A percentile compares a stretch with the other conserved stretches of the same genome.
phyloP scores from a whole-genome alignment of 1,140 invertebrate species.

The Lepidurus apus region DNA sequence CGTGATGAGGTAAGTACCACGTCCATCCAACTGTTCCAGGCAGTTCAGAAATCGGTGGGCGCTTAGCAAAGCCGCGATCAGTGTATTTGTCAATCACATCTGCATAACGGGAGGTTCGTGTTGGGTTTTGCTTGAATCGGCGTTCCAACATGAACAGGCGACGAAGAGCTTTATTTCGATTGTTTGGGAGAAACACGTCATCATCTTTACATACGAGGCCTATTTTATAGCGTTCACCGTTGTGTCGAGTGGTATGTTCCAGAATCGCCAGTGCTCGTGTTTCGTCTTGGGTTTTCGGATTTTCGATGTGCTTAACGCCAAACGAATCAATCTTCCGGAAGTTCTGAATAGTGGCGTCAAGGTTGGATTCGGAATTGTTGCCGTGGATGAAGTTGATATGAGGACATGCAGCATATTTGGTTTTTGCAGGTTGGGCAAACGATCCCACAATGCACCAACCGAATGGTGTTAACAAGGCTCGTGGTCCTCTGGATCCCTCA shows the following conservation, averaged over 20 bases:
- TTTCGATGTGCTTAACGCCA: too few relatives aligned
- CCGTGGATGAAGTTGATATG: too few relatives aligned
- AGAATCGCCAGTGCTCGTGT: too few relatives aligned
- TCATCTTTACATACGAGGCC: slow-evolving; percentile 34
- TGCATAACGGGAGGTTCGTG: neutral
- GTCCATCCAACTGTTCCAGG: slow-evolving; percentile 36
- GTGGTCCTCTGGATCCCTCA: too few relatives aligned
- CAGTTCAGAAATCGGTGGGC: neutral
- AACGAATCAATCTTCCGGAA: too few relatives aligned
- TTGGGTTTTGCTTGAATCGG: slow-evolving; percentile 26
- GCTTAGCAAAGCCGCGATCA: neutral
- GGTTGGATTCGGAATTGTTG: too few relatives aligned
- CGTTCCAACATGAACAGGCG: slow-evolving; percentile 32
- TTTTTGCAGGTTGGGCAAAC: too few relatives aligned
- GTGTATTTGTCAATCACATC: neutral
- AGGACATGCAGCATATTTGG: too few relatives aligned
- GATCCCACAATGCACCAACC: too few relatives aligned
- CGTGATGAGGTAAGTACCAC: slow-evolving; percentile 31
- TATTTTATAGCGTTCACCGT: slow-evolving; percentile 33
- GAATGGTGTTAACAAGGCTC: too few relatives aligned
- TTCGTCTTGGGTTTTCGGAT: too few relatives aligned
- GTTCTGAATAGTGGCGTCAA: too few relatives aligned
- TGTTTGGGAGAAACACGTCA: slow-evolving; percentile 28
- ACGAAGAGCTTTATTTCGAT: slow-evolving; percentile 22
- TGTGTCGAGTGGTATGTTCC: neutral